Conservation (phyloP, 35 echinoderm and acorn worm genomes). For the Apostichopus parvimensis region DNA sequence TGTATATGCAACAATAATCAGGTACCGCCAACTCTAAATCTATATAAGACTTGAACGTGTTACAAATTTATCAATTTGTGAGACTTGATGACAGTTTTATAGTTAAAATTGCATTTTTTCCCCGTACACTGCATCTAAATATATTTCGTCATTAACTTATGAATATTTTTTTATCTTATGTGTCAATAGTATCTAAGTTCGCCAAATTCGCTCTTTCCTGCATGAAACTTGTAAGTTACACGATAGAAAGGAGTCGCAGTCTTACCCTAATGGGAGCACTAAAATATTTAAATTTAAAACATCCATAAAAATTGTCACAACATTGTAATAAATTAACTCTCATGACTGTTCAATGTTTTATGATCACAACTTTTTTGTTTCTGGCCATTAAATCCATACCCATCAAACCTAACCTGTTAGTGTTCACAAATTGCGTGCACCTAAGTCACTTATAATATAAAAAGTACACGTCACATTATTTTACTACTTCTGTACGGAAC, state of each 20-base stretch:
- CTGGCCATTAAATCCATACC: not conserved
- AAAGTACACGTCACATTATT: too few species aligned
- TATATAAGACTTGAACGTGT: too few species aligned
- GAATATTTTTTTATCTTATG: too few species aligned
- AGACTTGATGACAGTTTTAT: too few species aligned
- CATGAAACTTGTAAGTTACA: not conserved
- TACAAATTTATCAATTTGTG: too few species aligned
- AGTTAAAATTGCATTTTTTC: too few species aligned
- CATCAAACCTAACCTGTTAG: not conserved
- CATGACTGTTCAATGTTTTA: too few species aligned
- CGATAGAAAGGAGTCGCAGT: not conserved
- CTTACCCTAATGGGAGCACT: not conserved
- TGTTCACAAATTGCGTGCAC: not conserved
- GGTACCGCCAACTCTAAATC: too few species aligned
- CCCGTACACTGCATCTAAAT: not conserved
- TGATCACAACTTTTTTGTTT: too few species aligned
- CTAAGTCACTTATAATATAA: too few species aligned
- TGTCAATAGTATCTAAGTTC: not conserved
- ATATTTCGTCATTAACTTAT: not conserved
- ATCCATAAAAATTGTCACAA: constrained; percentile 15
- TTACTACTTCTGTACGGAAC: too few species aligned
- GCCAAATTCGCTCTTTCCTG: not conserved
- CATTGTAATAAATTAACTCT: not conserved
- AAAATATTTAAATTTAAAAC: constrained; percentile 9
- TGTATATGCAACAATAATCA: too few species aligned